Conservation (phyloP, 2,113 vertebrate genomes). For the Corydoras sp. region DNA sequence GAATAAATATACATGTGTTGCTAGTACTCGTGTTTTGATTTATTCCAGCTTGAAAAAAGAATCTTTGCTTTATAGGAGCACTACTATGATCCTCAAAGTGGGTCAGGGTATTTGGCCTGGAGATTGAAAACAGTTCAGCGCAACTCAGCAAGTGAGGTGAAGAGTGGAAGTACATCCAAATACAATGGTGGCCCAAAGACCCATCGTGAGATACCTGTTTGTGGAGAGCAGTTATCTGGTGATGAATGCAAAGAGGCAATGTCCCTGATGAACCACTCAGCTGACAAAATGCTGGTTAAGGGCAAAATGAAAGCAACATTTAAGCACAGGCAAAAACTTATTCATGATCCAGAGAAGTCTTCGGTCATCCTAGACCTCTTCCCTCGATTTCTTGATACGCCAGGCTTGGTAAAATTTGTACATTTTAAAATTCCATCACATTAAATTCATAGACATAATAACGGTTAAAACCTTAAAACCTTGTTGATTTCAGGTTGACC, state of each 20-base stretch:
- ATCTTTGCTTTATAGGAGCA: background rate
- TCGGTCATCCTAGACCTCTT: conserved; percentile 32
- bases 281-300: background rate
- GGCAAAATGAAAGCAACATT: conserved; percentile 40
- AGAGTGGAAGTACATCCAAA: conserved; percentile 9
- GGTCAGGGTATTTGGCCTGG: background rate
- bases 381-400: conserved; percentile 34
- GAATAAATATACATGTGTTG: no score
- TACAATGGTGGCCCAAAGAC: conserved; percentile 28
- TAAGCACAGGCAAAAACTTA: conserved; percentile 23
- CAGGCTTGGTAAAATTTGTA: conserved; percentile 26
- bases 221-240: conserved; percentile 17
- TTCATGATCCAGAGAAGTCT: conserved; percentile 35
- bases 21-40: no score
- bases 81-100: background rate
- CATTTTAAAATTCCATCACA: conserved; percentile 1
- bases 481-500: conserved; percentile 32
- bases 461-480: no score
- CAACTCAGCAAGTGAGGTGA: conserved; percentile 23
- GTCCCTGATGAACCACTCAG: no score
- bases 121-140: conserved; percentile 12
- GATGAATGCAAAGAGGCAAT: conserved; percentile 18
- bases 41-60: background rate
- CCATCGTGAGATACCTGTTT: background rate
- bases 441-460: background rate